Conservation (phyloP, 2,888 invertebrate species). For the Aspidiotus rigidus region DNA sequence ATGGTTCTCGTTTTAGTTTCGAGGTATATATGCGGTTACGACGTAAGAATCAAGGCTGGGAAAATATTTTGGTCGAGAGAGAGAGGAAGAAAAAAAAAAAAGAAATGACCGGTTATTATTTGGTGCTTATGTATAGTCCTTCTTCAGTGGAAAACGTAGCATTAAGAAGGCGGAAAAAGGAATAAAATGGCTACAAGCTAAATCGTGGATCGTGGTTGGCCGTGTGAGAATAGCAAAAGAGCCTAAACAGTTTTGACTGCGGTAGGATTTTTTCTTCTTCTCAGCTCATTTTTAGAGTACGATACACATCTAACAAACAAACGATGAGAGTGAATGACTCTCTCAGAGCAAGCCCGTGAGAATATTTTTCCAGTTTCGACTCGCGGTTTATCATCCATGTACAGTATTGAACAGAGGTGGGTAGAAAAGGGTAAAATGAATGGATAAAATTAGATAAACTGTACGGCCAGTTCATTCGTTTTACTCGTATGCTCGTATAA, state of each 20-base stretch:
- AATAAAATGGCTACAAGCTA: slow-evolving; percentile 26
- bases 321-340: background rate
- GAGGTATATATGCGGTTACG: background rate
- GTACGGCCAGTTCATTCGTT: no score
- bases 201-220: slow-evolving; percentile 32
- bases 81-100: background rate
- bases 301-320: background rate
- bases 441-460: no score
- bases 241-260: background rate
- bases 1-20: background rate
- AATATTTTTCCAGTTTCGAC: background rate
- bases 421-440: no score
- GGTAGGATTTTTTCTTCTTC: background rate
- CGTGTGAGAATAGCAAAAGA: slow-evolving; percentile 25
- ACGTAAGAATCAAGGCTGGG: slow-evolving; percentile 4
- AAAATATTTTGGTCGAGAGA: slow-evolving; percentile 7
- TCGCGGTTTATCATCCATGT: background rate
- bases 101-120: slow-evolving; percentile 9
- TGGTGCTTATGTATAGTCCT: slow-evolving; percentile 11
- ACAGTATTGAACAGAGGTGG: no score
- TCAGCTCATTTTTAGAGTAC: background rate
- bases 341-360: background rate
- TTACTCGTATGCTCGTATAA: no score
- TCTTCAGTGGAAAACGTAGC: slow-evolving; percentile 31
- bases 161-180: slow-evolving; percentile 31